Conservation (phyloP, 1,140 invertebrate species). For the Drosophila pectinifera region DNA sequence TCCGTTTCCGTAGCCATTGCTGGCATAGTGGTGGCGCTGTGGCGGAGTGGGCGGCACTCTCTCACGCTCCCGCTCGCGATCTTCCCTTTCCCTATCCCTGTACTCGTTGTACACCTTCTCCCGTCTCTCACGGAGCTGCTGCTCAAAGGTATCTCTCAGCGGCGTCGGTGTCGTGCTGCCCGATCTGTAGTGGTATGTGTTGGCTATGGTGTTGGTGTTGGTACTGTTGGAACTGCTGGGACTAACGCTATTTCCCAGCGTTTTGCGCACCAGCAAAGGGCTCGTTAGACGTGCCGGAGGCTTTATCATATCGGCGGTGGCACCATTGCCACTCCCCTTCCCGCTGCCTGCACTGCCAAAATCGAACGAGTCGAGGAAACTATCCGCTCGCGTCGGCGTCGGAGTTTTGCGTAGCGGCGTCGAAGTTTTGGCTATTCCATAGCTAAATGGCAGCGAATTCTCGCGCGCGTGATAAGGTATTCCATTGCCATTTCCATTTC, state of each 20-base stretch:
- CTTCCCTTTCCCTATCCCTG: constrained; percentile 42
- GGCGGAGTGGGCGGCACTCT: constrained; percentile 68
- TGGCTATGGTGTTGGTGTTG: constrained; percentile 75
- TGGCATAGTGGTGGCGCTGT: constrained; percentile 50
- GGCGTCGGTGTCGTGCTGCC: constrained; percentile 51
- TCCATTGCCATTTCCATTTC: constrained; percentile 50
- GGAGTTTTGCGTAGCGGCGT: constrained; percentile 77
- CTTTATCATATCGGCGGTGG: constrained; percentile 74
- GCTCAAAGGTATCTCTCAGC: constrained; percentile 75
- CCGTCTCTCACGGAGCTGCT: constrained; percentile 79
- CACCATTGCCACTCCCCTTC: constrained; percentile 15
- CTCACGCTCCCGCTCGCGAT: constrained; percentile 28
- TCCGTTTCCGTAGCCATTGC: constrained; percentile 34
- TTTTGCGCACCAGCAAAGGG: constrained; percentile 84
- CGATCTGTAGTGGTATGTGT: constrained; percentile 80
- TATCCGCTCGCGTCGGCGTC: constrained; percentile 68
- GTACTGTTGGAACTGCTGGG: constrained; percentile 25
- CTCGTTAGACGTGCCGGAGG: constrained; percentile 82
- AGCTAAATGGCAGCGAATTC: constrained; percentile 92
- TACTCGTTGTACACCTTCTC: constrained; percentile 81
- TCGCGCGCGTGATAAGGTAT: constrained; percentile 92
- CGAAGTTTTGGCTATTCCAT: constrained; percentile 86
- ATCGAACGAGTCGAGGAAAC: constrained; percentile 68
- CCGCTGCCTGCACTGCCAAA: constrained; percentile 46
- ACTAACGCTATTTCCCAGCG: constrained; percentile 54